Evolutionary conservation across 2,113 vertebrate genomes (phyloP), one percentile per base, ranked within the genome.

Genomic region (Elephantulus edwardii): DNA sequence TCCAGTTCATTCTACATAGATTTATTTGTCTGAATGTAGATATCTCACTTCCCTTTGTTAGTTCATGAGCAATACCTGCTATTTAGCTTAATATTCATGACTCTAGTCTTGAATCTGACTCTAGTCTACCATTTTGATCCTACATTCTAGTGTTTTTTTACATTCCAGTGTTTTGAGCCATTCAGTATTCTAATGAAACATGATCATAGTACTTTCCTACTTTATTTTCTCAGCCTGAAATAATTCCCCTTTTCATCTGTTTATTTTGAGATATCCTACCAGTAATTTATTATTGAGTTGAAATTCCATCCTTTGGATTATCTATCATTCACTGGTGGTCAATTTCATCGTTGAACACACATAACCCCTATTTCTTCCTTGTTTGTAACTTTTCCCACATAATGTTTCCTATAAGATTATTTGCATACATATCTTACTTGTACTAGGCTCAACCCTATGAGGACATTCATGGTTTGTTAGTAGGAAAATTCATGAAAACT

Each of bases 251-350:
- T 87, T 92, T n/a, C 7, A 50, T 50, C 26, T 4, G 19, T 48
- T 9, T 46, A 33, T 82, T 82, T 86, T 54, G 1, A 52, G 28
- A 75, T 77, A 48, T n/a, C 46, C 17, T 11, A 33, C 42, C 35
- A 60, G 20, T 33, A 40, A 75, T 83, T 93, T n/a, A 83, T 91
- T 71, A 86, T 6, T 79, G 58, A 86, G 60, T 48, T 93, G n/a
- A 91, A 14, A 64, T 76, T 40, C 40, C 30, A 52, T 72, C 13
- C 46, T 86, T 52, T 2, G 78, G 42, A 66, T 48, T 11, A 35
- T 81, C 13, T 20, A 13, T 87, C 44, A 76, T 8, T 64, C 11
- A 48, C 44, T 75, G 26, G 3, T 44, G 3, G 12, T 88, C 83
- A 70, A 71, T 81, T 44, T 42, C 78, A 6, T 74, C 68, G 75